Base-by-base conservation (phyloP, 2,888 invertebrate genomes). In the Acanthoscelides obtectus region DNA sequence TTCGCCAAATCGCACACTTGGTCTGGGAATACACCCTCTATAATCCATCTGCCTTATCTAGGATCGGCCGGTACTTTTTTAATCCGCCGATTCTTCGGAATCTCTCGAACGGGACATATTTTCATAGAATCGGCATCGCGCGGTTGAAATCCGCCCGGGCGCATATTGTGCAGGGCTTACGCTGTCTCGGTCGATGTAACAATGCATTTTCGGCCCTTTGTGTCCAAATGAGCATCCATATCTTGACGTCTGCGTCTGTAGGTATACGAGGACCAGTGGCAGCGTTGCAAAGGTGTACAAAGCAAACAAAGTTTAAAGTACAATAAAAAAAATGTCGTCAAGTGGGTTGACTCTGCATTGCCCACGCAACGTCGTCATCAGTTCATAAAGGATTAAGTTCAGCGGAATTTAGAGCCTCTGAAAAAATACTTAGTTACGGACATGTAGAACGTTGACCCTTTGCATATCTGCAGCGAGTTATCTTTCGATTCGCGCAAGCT, bases 181-280 rank as follows among this genome's bases (percentile, higher is more conserved):
- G 45, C 5, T 45, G 45, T 17, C 64, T 20, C 71, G 22, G 68
- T 45, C 45, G 45, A 45, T 45, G 64, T 65, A 70, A 72, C 72
- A 75, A 73, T 73, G 68, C 64, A 45, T 71, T 71, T 70, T 72
- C 72, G 70, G 20, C 68, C 67, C 63, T 69, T 70, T 70, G 66
- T 70, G 66, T 64, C 67, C 21, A 75, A 75, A 71, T 74, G 75
- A 75, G 72, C 75, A 75, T 70, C 74, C 45, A 68, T 45, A 72
- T 72, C 72, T 74, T 74, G 72, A 75, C 75, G 72, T 45, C 45
- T 45, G 45, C 45, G 45, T 75, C 70, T 66, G 68, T 70, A 73
- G 73, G 74, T 74, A 72, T 69, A 65, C 45, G 5, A 45, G 12
- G 12, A 4, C 5, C 45, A 45, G 45, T 45, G 45, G 17, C 45